Conservation (phyloP, 1,140 invertebrate genomes). For the Adelges cooleyi region DNA sequence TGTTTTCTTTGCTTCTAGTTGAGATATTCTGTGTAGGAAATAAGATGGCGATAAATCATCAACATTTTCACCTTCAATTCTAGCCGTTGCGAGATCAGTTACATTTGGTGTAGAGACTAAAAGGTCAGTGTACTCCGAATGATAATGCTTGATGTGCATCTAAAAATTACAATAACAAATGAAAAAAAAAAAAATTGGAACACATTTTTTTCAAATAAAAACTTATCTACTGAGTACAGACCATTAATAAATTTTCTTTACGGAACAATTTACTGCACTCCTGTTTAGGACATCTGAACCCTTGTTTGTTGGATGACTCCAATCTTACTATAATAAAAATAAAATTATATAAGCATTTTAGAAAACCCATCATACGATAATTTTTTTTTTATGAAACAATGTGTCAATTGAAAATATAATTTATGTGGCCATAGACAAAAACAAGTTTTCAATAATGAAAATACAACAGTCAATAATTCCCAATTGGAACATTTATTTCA, state of each 20-base stretch:
- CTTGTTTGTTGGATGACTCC: conserved; percentile 18
- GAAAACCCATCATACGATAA: too few species aligned
- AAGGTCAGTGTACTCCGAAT: conserved; percentile 63
- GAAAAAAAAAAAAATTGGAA: too few species aligned
- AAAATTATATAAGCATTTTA: too few species aligned
- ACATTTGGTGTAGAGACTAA: conserved; percentile 71
- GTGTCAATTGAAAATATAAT: too few species aligned
- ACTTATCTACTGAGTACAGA: conserved; percentile 29
- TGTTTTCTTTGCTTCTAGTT: conserved; percentile 19
- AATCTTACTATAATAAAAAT: background rate
- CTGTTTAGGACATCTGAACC: conserved; percentile 55
- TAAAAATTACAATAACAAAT: conserved; percentile 34
- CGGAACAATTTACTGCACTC: conserved; percentile 78
- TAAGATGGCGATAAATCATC: conserved; percentile 23
- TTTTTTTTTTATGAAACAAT: too few species aligned
- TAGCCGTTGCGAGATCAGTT: conserved; percentile 65
- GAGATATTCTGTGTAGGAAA: conserved; percentile 23
- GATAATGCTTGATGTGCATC: conserved; percentile 87
- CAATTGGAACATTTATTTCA: too few species aligned
- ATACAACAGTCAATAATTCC: too few species aligned
- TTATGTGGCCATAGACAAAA: too few species aligned
- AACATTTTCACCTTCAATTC: conserved; percentile 40
- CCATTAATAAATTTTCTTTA: conserved; percentile 71
- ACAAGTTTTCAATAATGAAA: too few species aligned
- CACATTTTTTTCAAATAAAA: too few species aligned